Evolutionary conservation across 2,113 vertebrate species (phyloP).

Genomic region (Dipodomys spectabilis): DNA sequence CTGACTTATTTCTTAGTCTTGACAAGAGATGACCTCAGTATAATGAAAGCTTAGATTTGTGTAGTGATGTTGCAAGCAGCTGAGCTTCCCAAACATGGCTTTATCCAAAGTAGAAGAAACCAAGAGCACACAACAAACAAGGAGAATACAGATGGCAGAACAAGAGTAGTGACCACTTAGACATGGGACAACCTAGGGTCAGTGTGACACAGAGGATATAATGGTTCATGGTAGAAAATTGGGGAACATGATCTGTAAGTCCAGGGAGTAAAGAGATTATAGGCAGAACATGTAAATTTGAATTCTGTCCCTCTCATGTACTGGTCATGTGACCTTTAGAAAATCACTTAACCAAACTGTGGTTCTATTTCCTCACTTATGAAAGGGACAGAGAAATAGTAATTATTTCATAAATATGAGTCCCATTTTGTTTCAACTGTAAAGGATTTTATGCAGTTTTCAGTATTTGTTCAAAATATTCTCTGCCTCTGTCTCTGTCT

Average conservation of each 20-base stretch:
- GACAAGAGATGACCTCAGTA: background rate
- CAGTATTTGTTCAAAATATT: background rate
- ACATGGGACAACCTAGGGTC: background rate
- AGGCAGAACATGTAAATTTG: background rate
- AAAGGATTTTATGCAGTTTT: background rate
- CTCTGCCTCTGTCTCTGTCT: background rate
- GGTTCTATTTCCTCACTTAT: background rate
- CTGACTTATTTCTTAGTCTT: slow-evolving; percentile 38
- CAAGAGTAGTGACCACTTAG: background rate
- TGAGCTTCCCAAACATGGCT: background rate
- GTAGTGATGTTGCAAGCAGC: background rate
- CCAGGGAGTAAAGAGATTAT: slow-evolving; percentile 15
- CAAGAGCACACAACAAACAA: background rate
- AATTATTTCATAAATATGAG: background rate
- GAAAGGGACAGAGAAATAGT: background rate
- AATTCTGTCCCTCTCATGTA: background rate
- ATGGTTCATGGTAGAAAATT: background rate
- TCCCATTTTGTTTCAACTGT: background rate
- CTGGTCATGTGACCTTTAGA: background rate
- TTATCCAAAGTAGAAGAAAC: background rate
- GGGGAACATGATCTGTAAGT: background rate
- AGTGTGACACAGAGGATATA: background rate
- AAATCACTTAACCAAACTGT: background rate
- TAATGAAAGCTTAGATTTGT: background rate
- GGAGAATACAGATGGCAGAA: background rate